Base-by-base conservation (phyloP, 2,113 vertebrate species). In the Serinus canaria region DNA sequence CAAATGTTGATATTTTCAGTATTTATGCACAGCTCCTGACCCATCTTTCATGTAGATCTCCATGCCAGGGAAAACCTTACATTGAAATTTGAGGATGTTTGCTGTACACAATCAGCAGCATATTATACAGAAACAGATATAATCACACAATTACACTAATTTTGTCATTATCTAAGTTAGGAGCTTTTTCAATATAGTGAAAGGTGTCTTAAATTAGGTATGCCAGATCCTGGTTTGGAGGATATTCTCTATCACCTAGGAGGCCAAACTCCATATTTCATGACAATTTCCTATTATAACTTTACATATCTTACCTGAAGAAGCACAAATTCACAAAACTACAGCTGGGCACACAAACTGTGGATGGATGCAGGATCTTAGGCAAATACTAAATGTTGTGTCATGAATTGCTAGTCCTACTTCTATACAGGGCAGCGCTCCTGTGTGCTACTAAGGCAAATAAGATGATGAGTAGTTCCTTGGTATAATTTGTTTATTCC, bases 81-180 rank as follows among this genome's bases (percentile, higher is more conserved):
- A 58, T 1, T 31, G 52, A 90, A 82, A 88, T 81, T 52, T 59
- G 73, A 35, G 72, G 22, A 46, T 55, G 55, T 78, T 90, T 59
- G 24, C 62, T 89, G 79, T 91, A 82, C 80, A 58, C n/a, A 58
- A 94, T 56, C 68, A 95, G 79, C 92, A 96, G 79, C 72, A 66
- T 83, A 81, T 63, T 55, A 55, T 31, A 74, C 25, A 93, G 31
- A 74, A 94, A 90, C 18, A 59, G 55, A 91, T 28, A 85, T 35
- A 83, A 28, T 69, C 43, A 83, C 16, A 53, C 41, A 37, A 55
- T 82, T 49, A 79, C 22, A 47, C 11, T 82, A 72, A 88, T 76
- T 53, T 20, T 60, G 22, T 62, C 25, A 47, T 25, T 62, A 64
- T 41, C 41, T 86, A 58, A 76, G 62, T 80, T 67, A 81, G 55